Evolutionary conservation across 1,140 invertebrate genomes (phyloP).

Genomic region (Sycophila sp.): DNA sequence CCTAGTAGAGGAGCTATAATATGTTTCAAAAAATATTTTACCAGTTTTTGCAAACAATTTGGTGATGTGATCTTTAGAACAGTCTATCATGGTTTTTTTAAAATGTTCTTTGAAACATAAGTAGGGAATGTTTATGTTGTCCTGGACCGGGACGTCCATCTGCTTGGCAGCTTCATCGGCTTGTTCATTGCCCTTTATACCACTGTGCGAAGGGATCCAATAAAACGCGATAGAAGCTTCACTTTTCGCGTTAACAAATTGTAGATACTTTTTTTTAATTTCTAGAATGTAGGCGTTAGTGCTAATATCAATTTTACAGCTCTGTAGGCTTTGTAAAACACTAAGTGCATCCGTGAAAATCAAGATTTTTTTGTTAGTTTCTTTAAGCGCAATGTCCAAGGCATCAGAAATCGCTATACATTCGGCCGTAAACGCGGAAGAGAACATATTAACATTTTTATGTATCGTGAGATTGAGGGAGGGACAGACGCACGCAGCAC

Average conservation of each 20-base stretch:
- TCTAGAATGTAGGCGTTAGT: neutral
- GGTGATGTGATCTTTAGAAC: too few relatives aligned
- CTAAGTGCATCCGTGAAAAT: conserved; percentile 7
- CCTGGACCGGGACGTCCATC: neutral
- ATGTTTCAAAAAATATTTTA: neutral
- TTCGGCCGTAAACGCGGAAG: conserved; percentile 11
- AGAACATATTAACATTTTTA: neutral
- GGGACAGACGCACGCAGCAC: conserved; percentile 3
- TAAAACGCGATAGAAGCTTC: neutral
- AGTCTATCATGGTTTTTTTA: neutral
- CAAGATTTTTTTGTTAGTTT: neutral
- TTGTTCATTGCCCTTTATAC: neutral
- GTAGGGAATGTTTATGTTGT: neutral
- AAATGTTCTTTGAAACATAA: too few relatives aligned
- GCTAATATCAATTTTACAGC: neutral
- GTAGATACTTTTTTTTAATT: neutral
- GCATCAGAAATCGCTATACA: conserved; percentile 16
- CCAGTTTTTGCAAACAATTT: too few relatives aligned
- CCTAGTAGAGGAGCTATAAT: neutral
- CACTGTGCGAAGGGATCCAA: neutral
- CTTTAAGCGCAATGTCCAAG: neutral
- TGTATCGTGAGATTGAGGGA: neutral
- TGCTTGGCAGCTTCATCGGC: neutral
- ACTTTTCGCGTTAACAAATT: neutral
- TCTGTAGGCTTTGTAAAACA: neutral